Percentiles rank a stretch among this genome's conserved stretches.
Evolutionary conservation across 2,888 invertebrate species (phyloP).

Genomic region (Horisme vitalbata): DNA sequence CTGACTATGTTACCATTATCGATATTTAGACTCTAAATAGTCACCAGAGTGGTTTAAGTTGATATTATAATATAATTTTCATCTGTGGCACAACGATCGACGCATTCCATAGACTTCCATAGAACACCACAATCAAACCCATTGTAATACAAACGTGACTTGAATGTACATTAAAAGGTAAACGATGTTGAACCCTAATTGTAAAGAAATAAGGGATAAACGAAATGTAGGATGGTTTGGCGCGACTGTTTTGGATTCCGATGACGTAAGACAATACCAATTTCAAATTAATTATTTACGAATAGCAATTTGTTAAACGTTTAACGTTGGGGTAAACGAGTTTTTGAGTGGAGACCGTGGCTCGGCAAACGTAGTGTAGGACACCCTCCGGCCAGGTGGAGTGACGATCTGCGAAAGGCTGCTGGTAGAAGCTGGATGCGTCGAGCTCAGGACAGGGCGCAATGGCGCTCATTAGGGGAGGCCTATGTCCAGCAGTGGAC

Average conservation of each 20-base stretch:
- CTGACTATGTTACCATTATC: too few relatives aligned
- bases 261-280: constrained; percentile 2
- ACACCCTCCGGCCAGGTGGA: too few relatives aligned
- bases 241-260: constrained; percentile 6
- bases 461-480: too few relatives aligned
- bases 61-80: neutral
- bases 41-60: neutral
- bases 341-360: too few relatives aligned
- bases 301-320: too few relatives aligned
- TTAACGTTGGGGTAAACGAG: too few relatives aligned
- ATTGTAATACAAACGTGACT: constrained; percentile 31
- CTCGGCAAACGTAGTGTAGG: too few relatives aligned
- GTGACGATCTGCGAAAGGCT: too few relatives aligned
- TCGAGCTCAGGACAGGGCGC: too few relatives aligned
- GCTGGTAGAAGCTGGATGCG: too few relatives aligned
- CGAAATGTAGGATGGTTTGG: neutral
- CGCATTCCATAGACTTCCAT: constrained; percentile 21
- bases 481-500: too few relatives aligned
- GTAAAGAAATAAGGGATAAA: neutral
- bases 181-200: neutral
- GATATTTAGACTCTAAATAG: neutral
- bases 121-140: constrained; percentile 27
- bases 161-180: constrained; percentile 13
- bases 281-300: neutral
- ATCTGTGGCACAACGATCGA: neutral